Evolutionary conservation across 2,888 invertebrate species (phyloP).

Genomic region (Linyphia triangularis): DNA sequence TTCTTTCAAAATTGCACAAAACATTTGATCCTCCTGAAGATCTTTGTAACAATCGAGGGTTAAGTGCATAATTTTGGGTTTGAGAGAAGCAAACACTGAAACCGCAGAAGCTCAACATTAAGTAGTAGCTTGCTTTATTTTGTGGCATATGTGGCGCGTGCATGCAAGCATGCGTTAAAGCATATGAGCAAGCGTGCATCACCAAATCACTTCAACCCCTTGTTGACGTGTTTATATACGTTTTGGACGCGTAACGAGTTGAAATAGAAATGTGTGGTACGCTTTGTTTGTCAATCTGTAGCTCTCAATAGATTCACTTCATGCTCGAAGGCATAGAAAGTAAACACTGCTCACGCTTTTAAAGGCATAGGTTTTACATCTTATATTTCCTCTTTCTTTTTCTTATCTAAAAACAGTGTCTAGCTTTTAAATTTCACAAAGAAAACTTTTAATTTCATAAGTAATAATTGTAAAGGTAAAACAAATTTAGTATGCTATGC

Average conservation of each 20-base stretch:
- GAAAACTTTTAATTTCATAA: too few species aligned
- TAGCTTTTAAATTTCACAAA: too few species aligned
- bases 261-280: constrained; percentile 3
- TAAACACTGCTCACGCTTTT: background rate
- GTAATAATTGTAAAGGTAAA: too few species aligned
- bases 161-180: background rate
- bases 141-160: background rate
- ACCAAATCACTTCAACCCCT: constrained; percentile 14
- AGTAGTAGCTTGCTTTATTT: background rate
- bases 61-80: background rate
- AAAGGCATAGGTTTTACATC: too few species aligned
- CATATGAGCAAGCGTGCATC: constrained; percentile 16
- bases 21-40: too few species aligned
- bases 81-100: background rate
- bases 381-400: too few species aligned
- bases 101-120: background rate
- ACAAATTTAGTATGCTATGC: too few species aligned
- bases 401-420: too few species aligned
- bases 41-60: background rate
- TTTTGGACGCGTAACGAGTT: background rate
- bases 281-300: background rate
- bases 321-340: background rate
- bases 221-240: constrained; percentile 27
- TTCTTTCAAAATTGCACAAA: too few species aligned
- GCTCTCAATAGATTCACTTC: background rate